Evolutionary conservation across 2,797 vertebrate genomes (phyloP).

Genomic region (Apogon hyalosoma): DNA sequence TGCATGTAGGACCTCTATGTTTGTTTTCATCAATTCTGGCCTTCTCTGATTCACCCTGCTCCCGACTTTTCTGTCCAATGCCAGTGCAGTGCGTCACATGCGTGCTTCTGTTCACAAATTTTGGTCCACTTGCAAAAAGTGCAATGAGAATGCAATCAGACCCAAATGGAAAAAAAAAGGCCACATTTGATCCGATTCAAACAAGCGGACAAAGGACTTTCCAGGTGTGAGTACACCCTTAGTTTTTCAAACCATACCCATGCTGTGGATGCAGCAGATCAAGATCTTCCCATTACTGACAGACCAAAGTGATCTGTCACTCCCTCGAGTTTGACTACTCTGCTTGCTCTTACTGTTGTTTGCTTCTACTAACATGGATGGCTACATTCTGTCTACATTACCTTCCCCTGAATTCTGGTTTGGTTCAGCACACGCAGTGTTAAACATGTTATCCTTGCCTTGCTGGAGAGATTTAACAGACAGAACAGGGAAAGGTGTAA

Average conservation of each 20-base stretch:
- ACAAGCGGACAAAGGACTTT: too few species aligned
- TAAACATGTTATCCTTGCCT: slow-evolving; percentile 40
- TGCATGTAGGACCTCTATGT: too few species aligned
- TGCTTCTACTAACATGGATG: slow-evolving; percentile 67
- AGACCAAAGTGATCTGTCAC: slow-evolving; percentile 22
- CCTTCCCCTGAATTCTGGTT: slow-evolving; percentile 36
- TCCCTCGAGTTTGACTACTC: slow-evolving; percentile 31
- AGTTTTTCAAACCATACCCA: slow-evolving; percentile 26
- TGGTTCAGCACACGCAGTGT: slow-evolving; percentile 36
- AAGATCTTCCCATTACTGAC: slow-evolving; percentile 27
- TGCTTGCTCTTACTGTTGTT: slow-evolving; percentile 55
- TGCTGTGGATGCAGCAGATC: slow-evolving; percentile 30
- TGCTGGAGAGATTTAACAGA: slow-evolving; percentile 47
- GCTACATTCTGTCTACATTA: slow-evolving; percentile 32
- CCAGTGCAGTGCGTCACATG: too few species aligned
- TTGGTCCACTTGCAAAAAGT: too few species aligned
- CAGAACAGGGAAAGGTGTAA: slow-evolving; percentile 17
- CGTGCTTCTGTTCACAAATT: too few species aligned
- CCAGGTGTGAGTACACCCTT: too few species aligned
- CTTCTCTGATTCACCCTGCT: too few species aligned
- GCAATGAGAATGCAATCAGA: too few species aligned
- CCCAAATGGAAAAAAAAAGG: too few species aligned
- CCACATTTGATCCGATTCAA: too few species aligned
- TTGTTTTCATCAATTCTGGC: too few species aligned
- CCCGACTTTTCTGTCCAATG: too few species aligned